Evolutionary conservation across 1,140 invertebrate species (phyloP).

Genomic region (Bathynomus jamesi): DNA sequence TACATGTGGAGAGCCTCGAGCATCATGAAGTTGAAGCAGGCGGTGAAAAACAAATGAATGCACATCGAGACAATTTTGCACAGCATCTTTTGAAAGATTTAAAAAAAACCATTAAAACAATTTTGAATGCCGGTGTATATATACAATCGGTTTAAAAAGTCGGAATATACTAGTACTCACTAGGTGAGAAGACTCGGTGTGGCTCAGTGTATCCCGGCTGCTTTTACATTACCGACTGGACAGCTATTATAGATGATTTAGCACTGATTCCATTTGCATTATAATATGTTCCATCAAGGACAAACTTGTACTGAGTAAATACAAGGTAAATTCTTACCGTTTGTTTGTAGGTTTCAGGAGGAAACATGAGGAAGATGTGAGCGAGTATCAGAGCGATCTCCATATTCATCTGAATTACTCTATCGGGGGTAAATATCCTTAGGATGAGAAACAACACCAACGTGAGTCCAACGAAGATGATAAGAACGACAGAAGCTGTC

Average conservation of each 20-base stretch:
- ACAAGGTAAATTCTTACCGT: constrained; percentile 7
- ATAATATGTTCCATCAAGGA: too few relatives aligned
- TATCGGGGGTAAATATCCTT: constrained; percentile 34
- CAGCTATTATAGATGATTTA: too few relatives aligned
- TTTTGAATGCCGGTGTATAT: too few relatives aligned
- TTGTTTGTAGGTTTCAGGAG: constrained; percentile 13
- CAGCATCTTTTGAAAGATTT: constrained; percentile 14
- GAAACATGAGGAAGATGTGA: constrained; percentile 37
- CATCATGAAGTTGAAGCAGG: constrained; percentile 38
- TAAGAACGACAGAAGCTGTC: constrained; percentile 37
- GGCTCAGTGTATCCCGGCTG: too few relatives aligned
- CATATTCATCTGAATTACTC: constrained; percentile 40
- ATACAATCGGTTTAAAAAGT: too few relatives aligned
- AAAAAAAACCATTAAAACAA: not conserved
- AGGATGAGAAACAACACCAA: constrained; percentile 29
- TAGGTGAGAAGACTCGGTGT: too few relatives aligned
- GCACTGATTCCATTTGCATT: too few relatives aligned
- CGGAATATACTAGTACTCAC: too few relatives aligned
- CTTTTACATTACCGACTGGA: too few relatives aligned
- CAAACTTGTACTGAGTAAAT: constrained; percentile 1
- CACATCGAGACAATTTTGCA: constrained; percentile 35
- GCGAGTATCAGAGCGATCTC: constrained; percentile 36
- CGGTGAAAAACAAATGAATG: constrained; percentile 39
- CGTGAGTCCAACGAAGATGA: constrained; percentile 32
- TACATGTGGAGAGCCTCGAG: constrained; percentile 39